phyloP scores from a whole-genome alignment of 2,797 vertebrate species.

The Chaenodraco wilsoni region DNA sequence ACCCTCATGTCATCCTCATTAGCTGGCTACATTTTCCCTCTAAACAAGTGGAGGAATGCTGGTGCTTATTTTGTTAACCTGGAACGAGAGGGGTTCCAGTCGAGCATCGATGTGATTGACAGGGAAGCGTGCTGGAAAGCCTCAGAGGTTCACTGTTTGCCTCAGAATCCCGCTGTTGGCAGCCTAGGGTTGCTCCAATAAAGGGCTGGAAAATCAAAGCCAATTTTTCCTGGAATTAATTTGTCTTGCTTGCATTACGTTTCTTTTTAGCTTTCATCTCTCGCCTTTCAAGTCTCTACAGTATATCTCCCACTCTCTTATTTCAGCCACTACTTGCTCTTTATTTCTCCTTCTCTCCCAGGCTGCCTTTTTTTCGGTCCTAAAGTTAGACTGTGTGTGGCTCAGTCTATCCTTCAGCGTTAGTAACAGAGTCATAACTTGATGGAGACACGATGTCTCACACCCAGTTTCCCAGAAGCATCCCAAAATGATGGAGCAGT shows the following conservation, averaged over 20 bases:
- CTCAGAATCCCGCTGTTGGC: slow-evolving; percentile 46
- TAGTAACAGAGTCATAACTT: slow-evolving; percentile 38
- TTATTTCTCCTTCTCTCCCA: slow-evolving; percentile 22
- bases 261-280: slow-evolving; percentile 43
- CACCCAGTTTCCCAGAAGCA: slow-evolving; percentile 63
- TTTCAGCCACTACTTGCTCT: slow-evolving; percentile 1
- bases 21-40: slow-evolving; percentile 44
- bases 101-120: slow-evolving; percentile 67
- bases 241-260: slow-evolving; percentile 19
- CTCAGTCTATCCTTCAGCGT: slow-evolving; percentile 32
- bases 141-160: slow-evolving; percentile 47
- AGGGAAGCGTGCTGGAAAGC: slow-evolving; percentile 60
- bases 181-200: slow-evolving; percentile 27
- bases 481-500: slow-evolving; percentile 42
- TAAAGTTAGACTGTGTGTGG: slow-evolving; percentile 40
- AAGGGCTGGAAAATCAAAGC: slow-evolving; percentile 47
- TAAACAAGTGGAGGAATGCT: slow-evolving; percentile 67
- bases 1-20: slow-evolving; percentile 62
- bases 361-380: slow-evolving; percentile 42
- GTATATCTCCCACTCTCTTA: slow-evolving; percentile 11
- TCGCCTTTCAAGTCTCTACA: slow-evolving; percentile 9
- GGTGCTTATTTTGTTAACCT: slow-evolving; percentile 73
- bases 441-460: slow-evolving; percentile 66
- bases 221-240: slow-evolving; percentile 50
- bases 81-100: slow-evolving; percentile 48